Base-by-base conservation (phyloP, 2,113 vertebrate species). In the Seriola quinqueradiata region DNA sequence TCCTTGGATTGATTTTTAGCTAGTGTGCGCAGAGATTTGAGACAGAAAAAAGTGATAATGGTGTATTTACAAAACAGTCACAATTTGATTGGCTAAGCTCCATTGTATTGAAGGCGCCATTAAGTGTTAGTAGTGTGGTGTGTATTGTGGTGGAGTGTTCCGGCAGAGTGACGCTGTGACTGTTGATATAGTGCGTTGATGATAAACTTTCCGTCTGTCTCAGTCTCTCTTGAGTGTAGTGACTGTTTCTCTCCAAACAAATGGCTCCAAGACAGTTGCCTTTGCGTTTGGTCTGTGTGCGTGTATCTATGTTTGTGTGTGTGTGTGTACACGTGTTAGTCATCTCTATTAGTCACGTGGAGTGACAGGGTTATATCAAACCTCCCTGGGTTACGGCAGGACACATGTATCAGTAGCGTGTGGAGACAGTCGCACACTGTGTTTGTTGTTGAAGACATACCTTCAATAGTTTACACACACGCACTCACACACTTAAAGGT, bases 291-390 rank as follows among this genome's bases (percentile, higher is more conserved):
- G 69, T 85, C 34, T 84, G 55, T 78, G 19, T 58, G 67, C 60
- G 44, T 61, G 25, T 70, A 19, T 70, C 59, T 61, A 38, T 66
- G 28, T 28, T 28, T 28, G 28, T 67, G 57, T 46, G 17, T 36
- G 67, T 70, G 68, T 52, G 64, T 68, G 10, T 54, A 13, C 60
- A 48, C 57, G 48, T 70, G 77, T 92, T 89, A 92, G 89, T 94
- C 91, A 93, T 86, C 81, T 54, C 65, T 68, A 82, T 92, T 87
- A 92, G 87, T 92, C 92, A 92, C 25, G 23, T 76, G 67, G 83
- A 90, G 52, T 66, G 84, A 83, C 82, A 77, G 79, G 71, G 70
- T 89, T 88, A 78, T 85, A 82, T 90, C 88, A 86, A 77, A 63
- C 57, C 66, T 85, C 54, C 58, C 50, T 55, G 79, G 86, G 93